These are phyloP conservation scores for Urocitellus parryii DNA, from an alignment of 2,113 vertebrate genomes.

Conservation along the genomic window DNA sequence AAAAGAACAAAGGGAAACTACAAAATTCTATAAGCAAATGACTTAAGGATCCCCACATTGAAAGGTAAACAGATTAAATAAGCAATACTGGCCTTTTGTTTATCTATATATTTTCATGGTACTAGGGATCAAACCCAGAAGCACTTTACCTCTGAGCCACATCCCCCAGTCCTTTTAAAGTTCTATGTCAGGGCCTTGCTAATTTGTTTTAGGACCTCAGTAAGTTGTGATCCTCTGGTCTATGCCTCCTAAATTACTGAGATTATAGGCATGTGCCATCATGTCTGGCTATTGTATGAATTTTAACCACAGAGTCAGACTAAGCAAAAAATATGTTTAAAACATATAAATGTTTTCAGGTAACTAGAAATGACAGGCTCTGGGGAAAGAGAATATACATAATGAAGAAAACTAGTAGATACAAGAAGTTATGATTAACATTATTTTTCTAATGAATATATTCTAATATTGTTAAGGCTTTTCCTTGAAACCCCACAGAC, in stretches of 20 bases:
- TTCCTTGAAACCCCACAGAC: too few species aligned
- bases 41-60: not conserved
- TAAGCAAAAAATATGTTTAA: not conserved
- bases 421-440: not conserved
- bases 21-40: constrained; percentile 27
- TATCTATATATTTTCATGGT: too few species aligned
- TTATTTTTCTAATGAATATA: too few species aligned
- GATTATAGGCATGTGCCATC: too few species aligned
- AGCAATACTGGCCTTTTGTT: not conserved
- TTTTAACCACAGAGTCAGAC: constrained; percentile 3
- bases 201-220: too few species aligned
- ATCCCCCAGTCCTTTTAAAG: too few species aligned
- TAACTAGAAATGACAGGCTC: not conserved
- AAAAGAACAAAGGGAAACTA: not conserved
- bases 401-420: not conserved
- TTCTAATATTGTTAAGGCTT: too few species aligned
- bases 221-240: too few species aligned
- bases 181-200: too few species aligned
- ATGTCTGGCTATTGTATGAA: not conserved
- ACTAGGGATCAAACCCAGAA: too few species aligned
- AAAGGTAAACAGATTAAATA: not conserved
- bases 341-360: not conserved
- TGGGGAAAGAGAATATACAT: not conserved
- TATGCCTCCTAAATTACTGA: too few species aligned
- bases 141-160: too few species aligned